Conservation (phyloP, 2,797 vertebrate species). For the Leptoclinus maculatus region DNA sequence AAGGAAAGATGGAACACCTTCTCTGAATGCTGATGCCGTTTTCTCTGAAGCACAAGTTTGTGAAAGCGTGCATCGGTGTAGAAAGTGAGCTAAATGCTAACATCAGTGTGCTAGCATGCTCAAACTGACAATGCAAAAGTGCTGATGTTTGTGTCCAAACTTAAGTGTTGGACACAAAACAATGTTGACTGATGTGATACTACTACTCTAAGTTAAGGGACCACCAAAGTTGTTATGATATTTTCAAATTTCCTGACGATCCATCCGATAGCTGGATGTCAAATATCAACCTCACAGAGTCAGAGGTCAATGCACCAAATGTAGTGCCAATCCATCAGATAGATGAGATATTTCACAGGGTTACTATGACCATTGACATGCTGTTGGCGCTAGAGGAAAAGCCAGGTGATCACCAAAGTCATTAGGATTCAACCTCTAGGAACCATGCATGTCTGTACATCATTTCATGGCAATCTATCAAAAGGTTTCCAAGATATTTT, state of each 20-base stretch:
- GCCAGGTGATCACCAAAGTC: not conserved
- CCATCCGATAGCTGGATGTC: not conserved
- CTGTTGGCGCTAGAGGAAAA: not conserved
- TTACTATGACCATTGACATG: not conserved
- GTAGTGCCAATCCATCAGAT: not conserved
- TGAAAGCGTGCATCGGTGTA: not conserved
- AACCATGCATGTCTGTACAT: not conserved
- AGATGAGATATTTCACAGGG: too few relatives aligned
- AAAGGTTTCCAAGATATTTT: not conserved
- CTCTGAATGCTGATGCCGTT: conserved; percentile 1
- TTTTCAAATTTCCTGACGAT: not conserved
- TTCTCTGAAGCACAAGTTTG: not conserved
- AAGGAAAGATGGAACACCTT: not conserved
- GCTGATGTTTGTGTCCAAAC: not conserved
- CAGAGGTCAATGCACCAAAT: not conserved
- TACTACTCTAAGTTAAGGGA: not conserved
- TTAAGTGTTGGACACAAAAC: not conserved
- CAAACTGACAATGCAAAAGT: not conserved
- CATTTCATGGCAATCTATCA: not conserved
- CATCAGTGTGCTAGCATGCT: not conserved
- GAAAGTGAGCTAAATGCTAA: not conserved
- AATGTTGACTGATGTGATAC: not conserved
- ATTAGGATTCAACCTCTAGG: not conserved
- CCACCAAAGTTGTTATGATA: not conserved
- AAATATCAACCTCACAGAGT: not conserved